phyloP scores from a whole-genome alignment of 1,140 invertebrate genomes.

The Formica selysi region DNA sequence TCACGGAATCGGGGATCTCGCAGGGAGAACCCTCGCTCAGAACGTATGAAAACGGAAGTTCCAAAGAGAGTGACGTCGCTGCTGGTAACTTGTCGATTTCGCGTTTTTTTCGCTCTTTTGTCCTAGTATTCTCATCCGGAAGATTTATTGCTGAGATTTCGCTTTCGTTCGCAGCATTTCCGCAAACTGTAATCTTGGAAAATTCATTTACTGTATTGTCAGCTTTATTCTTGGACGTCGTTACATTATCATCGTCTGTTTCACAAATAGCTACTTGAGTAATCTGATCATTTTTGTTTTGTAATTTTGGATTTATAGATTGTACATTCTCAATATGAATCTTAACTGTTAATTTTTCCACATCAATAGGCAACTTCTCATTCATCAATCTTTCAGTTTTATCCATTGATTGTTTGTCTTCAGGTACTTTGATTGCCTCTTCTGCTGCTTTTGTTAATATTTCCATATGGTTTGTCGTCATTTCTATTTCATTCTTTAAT shows the following conservation, averaged over 20 bases:
- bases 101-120: slow-evolving; percentile 24
- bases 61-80: slow-evolving; percentile 2
- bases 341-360: slow-evolving; percentile 21
- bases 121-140: background rate
- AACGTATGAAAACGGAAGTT: slow-evolving; percentile 76
- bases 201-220: background rate
- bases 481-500: background rate
- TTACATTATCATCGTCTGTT: background rate
- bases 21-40: slow-evolving; percentile 83
- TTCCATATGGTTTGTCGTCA: background rate
- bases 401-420: background rate
- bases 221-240: background rate
- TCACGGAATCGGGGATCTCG: slow-evolving; percentile 83
- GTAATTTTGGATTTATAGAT: slow-evolving; percentile 7
- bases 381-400: slow-evolving; percentile 12
- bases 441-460: background rate
- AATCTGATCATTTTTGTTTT: background rate
- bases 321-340: background rate
- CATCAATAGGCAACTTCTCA: background rate
- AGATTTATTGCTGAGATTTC: background rate
- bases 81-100: background rate
- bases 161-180: background rate
- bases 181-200: background rate
- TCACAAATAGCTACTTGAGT: background rate
- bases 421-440: background rate